Base-by-base conservation (phyloP, 2,113 vertebrate species). In the Otocyon megalotis region DNA sequence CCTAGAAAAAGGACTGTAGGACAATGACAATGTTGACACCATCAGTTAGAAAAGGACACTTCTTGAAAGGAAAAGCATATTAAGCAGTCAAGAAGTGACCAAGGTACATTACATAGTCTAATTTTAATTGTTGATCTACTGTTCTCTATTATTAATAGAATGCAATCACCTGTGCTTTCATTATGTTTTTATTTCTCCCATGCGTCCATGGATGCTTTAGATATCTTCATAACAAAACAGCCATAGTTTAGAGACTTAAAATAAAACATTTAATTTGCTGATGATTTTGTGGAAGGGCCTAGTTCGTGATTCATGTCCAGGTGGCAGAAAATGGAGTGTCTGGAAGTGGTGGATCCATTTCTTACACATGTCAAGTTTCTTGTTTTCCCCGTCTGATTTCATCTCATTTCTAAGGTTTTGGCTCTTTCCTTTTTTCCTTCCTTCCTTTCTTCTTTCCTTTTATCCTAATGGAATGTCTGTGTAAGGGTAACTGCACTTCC, bases 251-350 rank as follows among this genome's bases (percentile, higher is more conserved):
- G 15, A 90, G 5, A 0, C 19, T 67, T 69, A 81, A 81, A 88
- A 60, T 17, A 76, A 67, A 86, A 62, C 8, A 35, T 37, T 71
- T 63, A 1, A 65, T 63, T 90, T 82, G 32, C n/a, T 90, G 32
- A 48, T 67, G 8, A 54, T 87, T 79, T 83, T 93, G 60, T 43
- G 28, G 22, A 90, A 77, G 16, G 6, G 11, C 2, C 2, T 8
- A 77, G 5, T 4, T 26, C 1, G 35, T 1, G 1, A 3, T 86
- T 71, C 9, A 10, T 35, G 3, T 48, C 1, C 0, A 15, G 2
- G 8, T 26, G 32, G 17, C 28, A 76, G 35, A 8, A 87, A 53
- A 53, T 28, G 28, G 6, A 35, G 15, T 32, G 17, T 10, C 14
- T 87, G 22, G 13, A 53, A 7, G 4, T 80, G 11, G 11, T 24